Evolutionary conservation across 2,113 vertebrate genomes (phyloP).

Genomic region (Cromileptes altivelis): DNA sequence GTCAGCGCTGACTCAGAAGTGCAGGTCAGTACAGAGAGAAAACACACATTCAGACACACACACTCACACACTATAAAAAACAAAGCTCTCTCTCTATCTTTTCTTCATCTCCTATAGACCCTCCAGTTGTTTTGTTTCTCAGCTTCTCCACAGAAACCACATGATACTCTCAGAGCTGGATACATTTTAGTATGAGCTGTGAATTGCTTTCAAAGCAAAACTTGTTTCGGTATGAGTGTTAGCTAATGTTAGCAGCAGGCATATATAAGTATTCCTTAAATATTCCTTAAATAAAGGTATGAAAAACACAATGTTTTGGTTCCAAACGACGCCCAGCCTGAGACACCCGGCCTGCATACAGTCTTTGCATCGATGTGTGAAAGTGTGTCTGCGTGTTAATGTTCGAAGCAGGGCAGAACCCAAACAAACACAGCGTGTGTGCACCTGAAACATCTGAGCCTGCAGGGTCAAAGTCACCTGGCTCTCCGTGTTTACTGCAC

Average conservation of each 20-base stretch:
- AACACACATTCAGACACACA: conserved; percentile 9
- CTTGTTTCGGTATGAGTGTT: background rate
- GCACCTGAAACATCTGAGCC: conserved; percentile 72
- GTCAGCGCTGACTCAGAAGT: conserved; percentile 98
- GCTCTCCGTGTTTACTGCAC: conserved; percentile 17
- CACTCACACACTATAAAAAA: conserved; percentile 6
- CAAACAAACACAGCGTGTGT: conserved; percentile 78
- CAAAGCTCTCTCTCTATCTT: background rate
- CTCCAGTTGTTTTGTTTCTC: conserved; percentile 5
- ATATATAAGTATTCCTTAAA: no score
- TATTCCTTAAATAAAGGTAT: background rate
- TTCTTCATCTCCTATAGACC: background rate
- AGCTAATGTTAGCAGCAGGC: no score
- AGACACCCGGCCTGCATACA: background rate
- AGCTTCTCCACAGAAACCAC: background rate
- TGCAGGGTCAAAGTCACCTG: conserved; percentile 64
- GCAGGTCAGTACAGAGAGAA: conserved; percentile 87
- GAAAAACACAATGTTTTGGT: background rate
- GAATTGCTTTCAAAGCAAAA: no score
- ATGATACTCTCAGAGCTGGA: background rate
- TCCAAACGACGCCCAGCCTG: background rate
- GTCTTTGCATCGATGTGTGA: conserved; percentile 13
- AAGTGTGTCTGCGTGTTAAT: conserved; percentile 24
- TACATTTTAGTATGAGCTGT: background rate
- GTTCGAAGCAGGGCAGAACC: conserved; percentile 53